Base-by-base conservation (phyloP, 2,888 invertebrate genomes). In the Hirtodrosophila histrioides region DNA sequence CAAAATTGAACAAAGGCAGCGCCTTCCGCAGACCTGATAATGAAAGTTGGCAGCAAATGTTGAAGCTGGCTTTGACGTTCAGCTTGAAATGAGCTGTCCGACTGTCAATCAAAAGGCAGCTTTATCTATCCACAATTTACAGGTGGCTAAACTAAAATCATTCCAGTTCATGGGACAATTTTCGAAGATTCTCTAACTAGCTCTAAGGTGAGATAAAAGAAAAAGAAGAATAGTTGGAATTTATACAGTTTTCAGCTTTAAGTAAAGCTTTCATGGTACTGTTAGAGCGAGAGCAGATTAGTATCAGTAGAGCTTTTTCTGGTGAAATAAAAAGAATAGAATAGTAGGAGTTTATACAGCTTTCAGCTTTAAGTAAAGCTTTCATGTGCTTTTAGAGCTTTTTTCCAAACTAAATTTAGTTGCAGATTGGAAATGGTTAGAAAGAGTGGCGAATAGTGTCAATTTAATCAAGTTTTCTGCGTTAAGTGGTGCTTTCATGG, bases 1-100 rank as follows among this genome's bases (percentile, higher is more conserved):
- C 56, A 27, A 31, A 55, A 45, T 10, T 40, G 72, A 68, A 76
- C 75, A 76, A 75, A 76, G 72, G 50, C 58, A 31, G 39, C 50
- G 51, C 49, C 50, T 69, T 57, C 33, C 31, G 10, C 50, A 54
- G 7, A 29, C 0, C 11, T 43, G 66, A 31, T 36, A 39, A 46
- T 51, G 45, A 24, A 44, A 23, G 31, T 35, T 24, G 37, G 27
- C 33, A 48, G 24, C 23, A 24, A 49, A 33, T 17, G 41, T 39
- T 33, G 46, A 48, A 31, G 24, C 33, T 23, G 58, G 41, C 53
- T 68, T 48, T 72, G 69, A 60, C 17, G 53, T 29, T 39, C 36
- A 33, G 17, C 56, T 44, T 48, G 37, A 56, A 61, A 53, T 61
- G 70, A 70, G 72, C 60, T 75, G 72, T 73, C 75, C 65, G 37